Evolutionary conservation across 2,888 invertebrate species (phyloP).

Genomic region (Xestoiulus laeticollis): DNA sequence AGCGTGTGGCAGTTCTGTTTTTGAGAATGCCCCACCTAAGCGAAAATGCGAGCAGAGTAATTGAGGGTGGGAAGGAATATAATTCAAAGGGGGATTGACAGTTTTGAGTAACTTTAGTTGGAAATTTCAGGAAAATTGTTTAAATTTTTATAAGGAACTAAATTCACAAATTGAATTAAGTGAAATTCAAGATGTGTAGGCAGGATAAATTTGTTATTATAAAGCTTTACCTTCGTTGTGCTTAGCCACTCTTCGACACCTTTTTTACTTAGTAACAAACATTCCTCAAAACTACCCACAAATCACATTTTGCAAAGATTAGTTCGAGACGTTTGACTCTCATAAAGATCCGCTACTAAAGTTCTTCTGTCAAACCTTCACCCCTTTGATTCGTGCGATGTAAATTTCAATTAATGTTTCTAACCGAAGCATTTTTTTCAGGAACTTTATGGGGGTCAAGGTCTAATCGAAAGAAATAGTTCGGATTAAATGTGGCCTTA

Average conservation of each 20-base stretch:
- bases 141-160: neutral
- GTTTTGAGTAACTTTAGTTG: neutral
- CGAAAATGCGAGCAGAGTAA: neutral
- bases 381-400: neutral
- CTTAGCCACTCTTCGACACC: neutral
- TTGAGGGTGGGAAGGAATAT: neutral
- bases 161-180: neutral
- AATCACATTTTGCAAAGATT: neutral
- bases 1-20: neutral
- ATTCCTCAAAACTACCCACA: neutral
- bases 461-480: neutral
- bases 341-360: neutral
- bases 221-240: neutral
- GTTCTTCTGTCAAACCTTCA: neutral
- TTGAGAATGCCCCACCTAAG: neutral
- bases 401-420: neutral
- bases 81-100: neutral
- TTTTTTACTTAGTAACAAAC: neutral
- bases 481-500: constrained; percentile 1
- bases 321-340: neutral
- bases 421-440: neutral
- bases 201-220: neutral
- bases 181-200: neutral
- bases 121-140: constrained; percentile 12
- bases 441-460: neutral